Evolutionary conservation across 2,113 vertebrate species (phyloP).

Genomic region (Ctenodactylus gundi): DNA sequence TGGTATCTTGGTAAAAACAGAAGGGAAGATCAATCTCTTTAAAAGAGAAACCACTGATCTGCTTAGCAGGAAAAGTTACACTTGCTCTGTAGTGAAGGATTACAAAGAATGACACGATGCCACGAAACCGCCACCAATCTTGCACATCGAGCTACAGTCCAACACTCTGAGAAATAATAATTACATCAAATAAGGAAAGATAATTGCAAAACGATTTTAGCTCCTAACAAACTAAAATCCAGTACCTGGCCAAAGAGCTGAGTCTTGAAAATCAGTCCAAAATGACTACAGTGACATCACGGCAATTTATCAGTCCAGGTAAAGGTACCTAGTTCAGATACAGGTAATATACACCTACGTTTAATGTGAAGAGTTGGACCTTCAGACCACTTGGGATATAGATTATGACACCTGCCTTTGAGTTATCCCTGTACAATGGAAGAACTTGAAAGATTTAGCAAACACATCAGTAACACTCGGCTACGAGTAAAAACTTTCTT

Average conservation of each 20-base stretch:
- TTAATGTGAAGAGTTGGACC: neutral
- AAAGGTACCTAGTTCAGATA: neutral
- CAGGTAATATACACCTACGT: neutral
- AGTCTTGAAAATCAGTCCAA: neutral
- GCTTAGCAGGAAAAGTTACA: neutral
- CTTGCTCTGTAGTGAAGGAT: neutral
- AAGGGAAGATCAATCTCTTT: neutral
- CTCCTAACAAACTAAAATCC: neutral
- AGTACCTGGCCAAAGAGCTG: neutral
- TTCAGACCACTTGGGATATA: neutral
- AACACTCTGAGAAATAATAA: neutral
- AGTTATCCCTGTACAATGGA: neutral
- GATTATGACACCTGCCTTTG: neutral
- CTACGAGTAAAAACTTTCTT: neutral
- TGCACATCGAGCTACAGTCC: neutral
- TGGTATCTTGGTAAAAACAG: neutral
- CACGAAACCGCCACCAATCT: neutral
- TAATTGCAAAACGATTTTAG: neutral
- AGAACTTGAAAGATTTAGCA: neutral
- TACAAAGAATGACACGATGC: neutral
- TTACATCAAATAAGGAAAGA: neutral
- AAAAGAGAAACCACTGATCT: neutral
- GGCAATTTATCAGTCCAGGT: neutral
- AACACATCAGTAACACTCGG: neutral
- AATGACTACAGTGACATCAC: neutral